phyloP scores from a whole-genome alignment of 2,797 vertebrate species.

The Euthynnus affinis region DNA sequence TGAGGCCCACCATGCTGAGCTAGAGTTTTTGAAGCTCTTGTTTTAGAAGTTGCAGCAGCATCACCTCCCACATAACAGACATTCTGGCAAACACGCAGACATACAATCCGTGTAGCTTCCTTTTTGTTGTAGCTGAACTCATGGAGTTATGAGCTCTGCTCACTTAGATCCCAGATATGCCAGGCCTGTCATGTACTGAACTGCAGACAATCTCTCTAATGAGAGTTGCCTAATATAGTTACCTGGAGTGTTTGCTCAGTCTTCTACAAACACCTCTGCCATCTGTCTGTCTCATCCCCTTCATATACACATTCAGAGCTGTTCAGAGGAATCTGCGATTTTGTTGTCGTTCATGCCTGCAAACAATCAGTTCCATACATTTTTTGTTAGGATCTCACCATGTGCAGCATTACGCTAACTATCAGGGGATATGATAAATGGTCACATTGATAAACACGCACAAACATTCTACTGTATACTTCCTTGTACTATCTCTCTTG shows the following conservation, averaged over 20 bases:
- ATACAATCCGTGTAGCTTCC: constrained; percentile 39
- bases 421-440: constrained; percentile 66
- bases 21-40: constrained; percentile 73
- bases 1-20: constrained; percentile 75
- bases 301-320: constrained; percentile 30
- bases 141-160: constrained; percentile 61
- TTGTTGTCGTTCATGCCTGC: constrained; percentile 39
- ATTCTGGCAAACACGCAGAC: constrained; percentile 59
- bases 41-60: constrained; percentile 65
- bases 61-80: constrained; percentile 74
- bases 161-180: constrained; percentile 48
- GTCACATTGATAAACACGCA: constrained; percentile 69
- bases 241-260: constrained; percentile 64
- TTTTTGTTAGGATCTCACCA: constrained; percentile 34
- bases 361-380: constrained; percentile 31
- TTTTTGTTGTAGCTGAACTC: constrained; percentile 62
- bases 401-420: constrained; percentile 48
- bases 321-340: constrained; percentile 38
- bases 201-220: constrained; percentile 69
- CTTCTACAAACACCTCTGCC: constrained; percentile 66
- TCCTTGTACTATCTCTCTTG: constrained; percentile 58
- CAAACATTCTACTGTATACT: constrained; percentile 60
- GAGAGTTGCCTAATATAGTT: constrained; percentile 74
- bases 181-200: constrained; percentile 56
- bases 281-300: constrained; percentile 46